Evolutionary conservation across 2,113 vertebrate species (phyloP).

Genomic region (Neoarius graeffei): DNA sequence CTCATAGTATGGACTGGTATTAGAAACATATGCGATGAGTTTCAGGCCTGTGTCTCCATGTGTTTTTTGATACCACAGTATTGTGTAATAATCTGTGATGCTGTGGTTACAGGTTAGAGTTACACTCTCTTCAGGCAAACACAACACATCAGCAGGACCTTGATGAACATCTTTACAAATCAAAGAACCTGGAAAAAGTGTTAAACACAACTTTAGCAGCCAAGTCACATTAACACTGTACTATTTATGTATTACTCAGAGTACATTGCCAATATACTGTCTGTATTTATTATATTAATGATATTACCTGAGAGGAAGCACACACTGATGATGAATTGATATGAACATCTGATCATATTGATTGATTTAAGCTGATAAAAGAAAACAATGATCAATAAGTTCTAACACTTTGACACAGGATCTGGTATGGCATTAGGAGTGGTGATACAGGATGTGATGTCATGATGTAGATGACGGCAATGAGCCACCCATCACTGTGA

Average conservation of each 20-base stretch:
- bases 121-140: not conserved
- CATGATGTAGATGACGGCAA: not conserved
- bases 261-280: not conserved
- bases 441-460: conserved; percentile 7
- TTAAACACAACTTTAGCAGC: not conserved
- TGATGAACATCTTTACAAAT: conserved; percentile 32
- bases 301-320: conserved; percentile 35
- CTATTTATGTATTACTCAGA: not conserved
- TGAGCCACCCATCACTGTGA: not conserved
- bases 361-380: not conserved
- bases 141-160: conserved; percentile 33
- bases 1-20: conserved; percentile 17
- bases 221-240: not conserved
- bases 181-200: not conserved
- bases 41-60: conserved; percentile 10
- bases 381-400: not conserved
- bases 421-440: not conserved
- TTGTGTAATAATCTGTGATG: conserved; percentile 11
- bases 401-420: not conserved
- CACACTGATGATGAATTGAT: conserved; percentile 6
- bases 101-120: conserved; percentile 39
- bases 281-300: not conserved
- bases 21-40: conserved; percentile 43
- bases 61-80: conserved; percentile 48
- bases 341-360: not conserved